Base-by-base conservation (phyloP, 2,113 vertebrate species). In the Podocnemis expansa region DNA sequence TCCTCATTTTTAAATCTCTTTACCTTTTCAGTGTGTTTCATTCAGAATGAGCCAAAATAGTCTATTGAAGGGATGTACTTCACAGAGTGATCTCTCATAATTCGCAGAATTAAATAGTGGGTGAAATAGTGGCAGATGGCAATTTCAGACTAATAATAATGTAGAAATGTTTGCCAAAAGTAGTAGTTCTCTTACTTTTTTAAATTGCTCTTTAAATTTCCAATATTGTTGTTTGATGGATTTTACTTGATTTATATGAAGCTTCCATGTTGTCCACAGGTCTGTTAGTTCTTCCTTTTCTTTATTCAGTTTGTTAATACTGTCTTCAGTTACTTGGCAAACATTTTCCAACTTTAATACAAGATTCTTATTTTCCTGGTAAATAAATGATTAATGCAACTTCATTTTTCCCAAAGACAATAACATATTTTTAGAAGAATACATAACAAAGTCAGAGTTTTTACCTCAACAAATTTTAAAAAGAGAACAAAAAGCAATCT, bases 201-300 rank as follows among this genome's bases (percentile, higher is more conserved):
- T 98, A 1, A 99, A 95, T 76, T 98, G 98, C 49, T 99, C 99
- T 96, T 99, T 97, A 95, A 98, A 98, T 41, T 97, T 97, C 84
- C 84, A 97, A 97, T 97, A 98, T 60, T 98, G 98, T 80, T 98
- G 98, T 90, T 97, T 98, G 82, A 96, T 7, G 1, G 98, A 98
- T 91, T 98, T 98, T n/a, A 90, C 86, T 93, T 98, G 94, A 63
- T 90, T 96, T 67, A 97, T 89, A 85, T 97, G 97, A 41, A 98
- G 98, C 95, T 98, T 98, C 98, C 98, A 98, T 1, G 92, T 85
- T 78, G 97, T 94, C 98, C 98, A 98, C 70, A 98, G 96, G 56
- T 84, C 85, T 4, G 97, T 96, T n/a, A 99, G 96, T 25, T 98
- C 97, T 85, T 97, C 96, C 88, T 97, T 98, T 96, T 96, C 97